Percentiles rank a stretch among this genome's conserved stretches.
Evolutionary conservation across 2,113 vertebrate species (phyloP).

Genomic region (Sakesphorus luctuosus): DNA sequence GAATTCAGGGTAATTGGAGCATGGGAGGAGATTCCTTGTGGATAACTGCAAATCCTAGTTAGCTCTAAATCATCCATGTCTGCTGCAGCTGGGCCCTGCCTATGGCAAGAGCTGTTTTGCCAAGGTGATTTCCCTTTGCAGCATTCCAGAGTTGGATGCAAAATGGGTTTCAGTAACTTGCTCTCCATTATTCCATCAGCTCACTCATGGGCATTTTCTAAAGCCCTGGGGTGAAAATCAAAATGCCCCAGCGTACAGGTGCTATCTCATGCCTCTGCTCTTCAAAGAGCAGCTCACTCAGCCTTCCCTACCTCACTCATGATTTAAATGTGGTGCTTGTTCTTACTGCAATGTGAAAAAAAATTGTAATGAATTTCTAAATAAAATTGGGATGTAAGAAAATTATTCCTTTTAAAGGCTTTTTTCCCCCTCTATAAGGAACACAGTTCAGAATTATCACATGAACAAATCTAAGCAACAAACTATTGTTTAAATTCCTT

Average conservation of each 20-base stretch:
- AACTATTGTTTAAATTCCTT: neutral
- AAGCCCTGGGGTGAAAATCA: neutral
- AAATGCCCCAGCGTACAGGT: neutral
- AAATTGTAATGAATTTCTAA: constrained; percentile 50
- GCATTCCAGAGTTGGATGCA: neutral
- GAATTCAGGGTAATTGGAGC: neutral
- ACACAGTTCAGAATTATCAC: neutral
- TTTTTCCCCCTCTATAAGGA: neutral
- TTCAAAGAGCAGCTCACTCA: constrained; percentile 30
- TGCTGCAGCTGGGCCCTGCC: neutral
- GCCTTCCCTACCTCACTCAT: constrained; percentile 31
- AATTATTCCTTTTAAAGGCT: neutral
- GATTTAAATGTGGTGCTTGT: constrained; percentile 39
- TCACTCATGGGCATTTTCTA: constrained; percentile 51
- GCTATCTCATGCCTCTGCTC: constrained; percentile 54
- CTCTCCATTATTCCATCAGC: neutral
- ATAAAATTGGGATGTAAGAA: constrained; percentile 3
- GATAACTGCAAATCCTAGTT: neutral
- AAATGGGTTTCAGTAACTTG: neutral
- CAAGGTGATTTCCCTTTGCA: neutral
- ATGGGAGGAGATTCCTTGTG: neutral
- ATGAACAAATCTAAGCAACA: neutral
- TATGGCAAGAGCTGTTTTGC: neutral
- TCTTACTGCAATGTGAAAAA: neutral
- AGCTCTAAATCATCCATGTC: neutral